These are phyloP conservation scores for Gobio gobio DNA, from an alignment of 2,113 vertebrate genomes.

Conservation along the genomic window DNA sequence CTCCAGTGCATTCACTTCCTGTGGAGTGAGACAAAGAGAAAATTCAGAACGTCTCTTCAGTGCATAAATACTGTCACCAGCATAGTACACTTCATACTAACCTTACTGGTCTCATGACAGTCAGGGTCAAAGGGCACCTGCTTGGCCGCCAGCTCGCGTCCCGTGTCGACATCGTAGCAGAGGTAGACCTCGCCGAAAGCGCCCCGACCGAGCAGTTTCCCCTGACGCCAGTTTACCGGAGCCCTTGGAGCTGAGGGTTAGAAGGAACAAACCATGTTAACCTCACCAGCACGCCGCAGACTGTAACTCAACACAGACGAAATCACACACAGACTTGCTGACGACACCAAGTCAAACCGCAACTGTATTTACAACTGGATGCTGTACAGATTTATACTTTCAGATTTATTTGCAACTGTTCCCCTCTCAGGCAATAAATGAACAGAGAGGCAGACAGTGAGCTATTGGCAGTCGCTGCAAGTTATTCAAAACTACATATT, in stretches of 20 bases:
- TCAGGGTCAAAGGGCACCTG: constrained; percentile 90
- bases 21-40: constrained; percentile 26
- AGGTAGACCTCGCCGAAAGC: constrained; percentile 92
- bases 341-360: constrained; percentile 37
- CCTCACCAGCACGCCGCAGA: constrained; percentile 30
- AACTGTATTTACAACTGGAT: constrained; percentile 13
- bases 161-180: constrained; percentile 89
- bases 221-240: constrained; percentile 90
- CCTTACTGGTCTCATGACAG: constrained; percentile 91
- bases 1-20: constrained; percentile 92
- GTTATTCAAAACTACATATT: not conserved
- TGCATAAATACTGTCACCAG: not conserved
- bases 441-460: constrained; percentile 22
- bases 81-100: constrained; percentile 58
- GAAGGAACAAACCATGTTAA: constrained; percentile 57
- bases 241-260: constrained; percentile 80
- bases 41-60: not conserved
- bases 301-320: constrained; percentile 50
- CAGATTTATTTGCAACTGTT: constrained; percentile 28
- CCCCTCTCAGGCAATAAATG: constrained; percentile 12
- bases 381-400: constrained; percentile 29
- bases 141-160: constrained; percentile 88
- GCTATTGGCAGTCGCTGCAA: constrained; percentile 12
- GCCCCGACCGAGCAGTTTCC: constrained; percentile 87
- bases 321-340: constrained; percentile 53